Conservation (phyloP, 2,888 invertebrate species). For the Pasiphila rectangulata region DNA sequence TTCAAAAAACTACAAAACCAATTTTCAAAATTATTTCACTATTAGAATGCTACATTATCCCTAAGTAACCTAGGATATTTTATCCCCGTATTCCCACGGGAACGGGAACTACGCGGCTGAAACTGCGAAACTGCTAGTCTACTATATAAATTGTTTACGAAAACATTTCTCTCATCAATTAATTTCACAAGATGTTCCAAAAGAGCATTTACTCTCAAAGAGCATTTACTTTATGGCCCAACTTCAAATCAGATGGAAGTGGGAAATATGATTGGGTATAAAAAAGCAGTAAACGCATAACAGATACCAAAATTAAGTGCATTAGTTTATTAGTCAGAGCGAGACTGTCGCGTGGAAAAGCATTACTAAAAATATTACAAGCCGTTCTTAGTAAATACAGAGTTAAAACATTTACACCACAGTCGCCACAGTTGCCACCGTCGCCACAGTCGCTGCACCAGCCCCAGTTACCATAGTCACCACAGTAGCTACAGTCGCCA, state of each 20-base stretch:
- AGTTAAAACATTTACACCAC: too few species aligned
- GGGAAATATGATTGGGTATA: slow-evolving; percentile 70
- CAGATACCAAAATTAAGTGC: slow-evolving; percentile 65
- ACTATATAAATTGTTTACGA: slow-evolving; percentile 13
- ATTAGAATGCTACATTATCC: too few species aligned
- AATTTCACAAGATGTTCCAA: slow-evolving; percentile 45
- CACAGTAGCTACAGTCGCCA: too few species aligned
- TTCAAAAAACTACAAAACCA: too few species aligned
- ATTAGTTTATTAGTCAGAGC: slow-evolving; percentile 70
- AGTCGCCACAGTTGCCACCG: too few species aligned
- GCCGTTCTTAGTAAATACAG: too few species aligned
- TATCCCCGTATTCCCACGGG: too few species aligned
- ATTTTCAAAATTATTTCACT: too few species aligned
- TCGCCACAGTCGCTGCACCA: too few species aligned
- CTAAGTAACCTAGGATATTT: too few species aligned
- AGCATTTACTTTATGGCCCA: slow-evolving; percentile 34
- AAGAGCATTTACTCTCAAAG: slow-evolving; percentile 22
- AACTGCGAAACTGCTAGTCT: neutral
- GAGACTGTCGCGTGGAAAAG: slow-evolving; percentile 44
- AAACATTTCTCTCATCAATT: slow-evolving; percentile 45
- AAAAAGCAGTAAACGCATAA: slow-evolving; percentile 68
- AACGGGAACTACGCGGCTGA: too few species aligned
- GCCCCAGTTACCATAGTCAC: too few species aligned
- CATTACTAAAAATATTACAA: slow-evolving; percentile 22
- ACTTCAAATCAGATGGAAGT: slow-evolving; percentile 51